phyloP scores from a whole-genome alignment of 2,797 vertebrate genomes.

The Zenarchopterus dispar region DNA sequence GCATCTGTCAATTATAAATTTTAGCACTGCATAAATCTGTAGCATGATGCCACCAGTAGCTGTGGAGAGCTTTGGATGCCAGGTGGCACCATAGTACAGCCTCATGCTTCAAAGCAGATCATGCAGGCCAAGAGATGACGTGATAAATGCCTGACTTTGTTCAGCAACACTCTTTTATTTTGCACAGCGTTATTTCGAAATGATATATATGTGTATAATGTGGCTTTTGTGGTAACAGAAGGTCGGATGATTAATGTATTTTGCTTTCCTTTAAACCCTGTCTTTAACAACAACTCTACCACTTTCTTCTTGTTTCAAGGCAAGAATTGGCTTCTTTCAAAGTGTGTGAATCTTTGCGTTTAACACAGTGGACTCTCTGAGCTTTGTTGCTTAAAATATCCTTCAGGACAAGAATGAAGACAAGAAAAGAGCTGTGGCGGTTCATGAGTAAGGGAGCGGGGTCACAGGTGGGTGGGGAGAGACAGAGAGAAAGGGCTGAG shows the following conservation, averaged over 20 bases:
- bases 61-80: constrained; percentile 36
- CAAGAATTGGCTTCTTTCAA: constrained; percentile 43
- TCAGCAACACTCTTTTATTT: constrained; percentile 28
- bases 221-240: constrained; percentile 13
- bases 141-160: constrained; percentile 27
- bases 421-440: constrained; percentile 51
- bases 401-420: constrained; percentile 48
- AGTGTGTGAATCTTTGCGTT: constrained; percentile 7
- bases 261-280: neutral
- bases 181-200: constrained; percentile 17
- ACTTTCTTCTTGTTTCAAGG: neutral
- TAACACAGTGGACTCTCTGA: constrained; percentile 32
- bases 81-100: constrained; percentile 56
- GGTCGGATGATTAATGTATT: constrained; percentile 26
- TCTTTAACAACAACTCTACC: constrained; percentile 4
- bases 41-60: constrained; percentile 37
- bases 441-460: constrained; percentile 23
- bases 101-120: constrained; percentile 23
- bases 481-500: constrained; percentile 29
- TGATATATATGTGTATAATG: constrained; percentile 10
- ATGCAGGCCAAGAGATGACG: constrained; percentile 17
- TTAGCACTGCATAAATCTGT: constrained; percentile 7
- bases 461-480: constrained; percentile 42
- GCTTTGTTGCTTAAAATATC: constrained; percentile 79
- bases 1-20: neutral